These are phyloP conservation scores for Macrosteles quadrilineatus DNA, from an alignment of 1,140 invertebrate species.

Conservation along the genomic window DNA sequence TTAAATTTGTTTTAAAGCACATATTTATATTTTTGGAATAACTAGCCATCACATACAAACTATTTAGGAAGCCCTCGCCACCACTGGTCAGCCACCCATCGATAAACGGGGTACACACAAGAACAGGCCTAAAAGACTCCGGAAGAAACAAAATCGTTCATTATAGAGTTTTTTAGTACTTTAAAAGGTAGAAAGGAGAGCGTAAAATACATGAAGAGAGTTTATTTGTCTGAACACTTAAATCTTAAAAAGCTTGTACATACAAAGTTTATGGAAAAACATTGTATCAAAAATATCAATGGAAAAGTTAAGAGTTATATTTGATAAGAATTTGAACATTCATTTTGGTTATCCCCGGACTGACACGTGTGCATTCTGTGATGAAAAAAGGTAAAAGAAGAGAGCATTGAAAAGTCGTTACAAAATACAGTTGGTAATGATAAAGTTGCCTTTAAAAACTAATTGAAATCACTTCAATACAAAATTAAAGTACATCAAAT, in stretches of 20 bases:
- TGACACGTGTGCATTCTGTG: conserved; percentile 19
- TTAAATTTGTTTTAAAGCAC: background rate
- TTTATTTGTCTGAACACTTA: conserved; percentile 17
- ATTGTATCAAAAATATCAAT: conserved; percentile 12
- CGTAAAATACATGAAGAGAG: conserved; percentile 21
- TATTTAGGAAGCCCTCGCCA: background rate
- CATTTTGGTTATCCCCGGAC: conserved; percentile 29
- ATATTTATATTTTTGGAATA: background rate
- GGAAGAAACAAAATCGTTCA: conserved; percentile 18
- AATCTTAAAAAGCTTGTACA: conserved; percentile 32
- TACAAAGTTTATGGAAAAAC: background rate
- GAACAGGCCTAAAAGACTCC: conserved; percentile 28
- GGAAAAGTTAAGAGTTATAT: conserved; percentile 28
- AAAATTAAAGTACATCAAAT: background rate
- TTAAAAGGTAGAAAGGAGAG: conserved; percentile 32
- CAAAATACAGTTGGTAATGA: too few species aligned
- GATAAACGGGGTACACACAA: conserved; percentile 29
- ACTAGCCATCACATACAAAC: background rate
- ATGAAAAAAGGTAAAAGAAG: too few species aligned
- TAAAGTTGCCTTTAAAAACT: too few species aligned
- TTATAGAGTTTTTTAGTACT: conserved; percentile 5
- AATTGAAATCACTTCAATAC: conserved; percentile 12
- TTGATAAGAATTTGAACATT: conserved; percentile 32
- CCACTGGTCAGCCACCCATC: background rate
- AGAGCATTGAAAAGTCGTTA: too few species aligned